Percentiles rank a stretch among this genome's conserved stretches.
phyloP scores from a whole-genome alignment of 2,888 invertebrate genomes.

The Drosophila prostipennis region DNA sequence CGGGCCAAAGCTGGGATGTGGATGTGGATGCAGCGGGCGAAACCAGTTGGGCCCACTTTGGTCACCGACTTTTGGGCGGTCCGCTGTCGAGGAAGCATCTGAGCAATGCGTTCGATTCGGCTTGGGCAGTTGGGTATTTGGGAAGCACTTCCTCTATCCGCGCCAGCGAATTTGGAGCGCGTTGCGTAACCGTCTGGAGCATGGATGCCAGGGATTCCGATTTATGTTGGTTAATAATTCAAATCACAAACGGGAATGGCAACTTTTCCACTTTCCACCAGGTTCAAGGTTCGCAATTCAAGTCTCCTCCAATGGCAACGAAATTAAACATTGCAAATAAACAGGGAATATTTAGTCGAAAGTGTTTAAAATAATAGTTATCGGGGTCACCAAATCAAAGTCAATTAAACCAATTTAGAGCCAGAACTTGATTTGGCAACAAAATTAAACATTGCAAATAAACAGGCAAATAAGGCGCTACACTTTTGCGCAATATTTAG shows the following conservation, averaged over 20 bases:
- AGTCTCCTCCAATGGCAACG: not conserved
- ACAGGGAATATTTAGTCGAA: too few species aligned
- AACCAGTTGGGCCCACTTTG: conserved; percentile 31
- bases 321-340: too few species aligned
- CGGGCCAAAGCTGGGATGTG: conserved; percentile 15
- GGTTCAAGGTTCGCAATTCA: not conserved
- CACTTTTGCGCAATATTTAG: too few species aligned
- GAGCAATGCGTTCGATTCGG: conserved; percentile 6
- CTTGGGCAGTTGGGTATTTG: too few species aligned
- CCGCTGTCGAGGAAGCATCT: conserved; percentile 13
- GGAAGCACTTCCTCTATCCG: conserved; percentile 26
- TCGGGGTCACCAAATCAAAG: too few species aligned
- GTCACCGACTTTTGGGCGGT: conserved; percentile 31
- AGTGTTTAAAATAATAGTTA: too few species aligned
- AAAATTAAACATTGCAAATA: too few species aligned
- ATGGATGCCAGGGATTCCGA: conserved; percentile 19
- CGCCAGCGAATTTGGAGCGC: conserved; percentile 8
- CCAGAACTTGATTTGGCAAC: too few species aligned
- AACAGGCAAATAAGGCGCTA: too few species aligned
- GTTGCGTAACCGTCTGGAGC: conserved; percentile 13
- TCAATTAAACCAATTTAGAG: too few species aligned
- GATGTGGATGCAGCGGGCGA: conserved; percentile 11
- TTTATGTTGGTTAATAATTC: conserved; percentile 23
- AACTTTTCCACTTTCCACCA: too few species aligned
- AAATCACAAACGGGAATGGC: not conserved